Percentiles rank a stretch among this genome's conserved stretches.
These are phyloP conservation scores for Coregonus clupeaformis DNA, from an alignment of 2,113 vertebrate species.

Conservation along the genomic window DNA sequence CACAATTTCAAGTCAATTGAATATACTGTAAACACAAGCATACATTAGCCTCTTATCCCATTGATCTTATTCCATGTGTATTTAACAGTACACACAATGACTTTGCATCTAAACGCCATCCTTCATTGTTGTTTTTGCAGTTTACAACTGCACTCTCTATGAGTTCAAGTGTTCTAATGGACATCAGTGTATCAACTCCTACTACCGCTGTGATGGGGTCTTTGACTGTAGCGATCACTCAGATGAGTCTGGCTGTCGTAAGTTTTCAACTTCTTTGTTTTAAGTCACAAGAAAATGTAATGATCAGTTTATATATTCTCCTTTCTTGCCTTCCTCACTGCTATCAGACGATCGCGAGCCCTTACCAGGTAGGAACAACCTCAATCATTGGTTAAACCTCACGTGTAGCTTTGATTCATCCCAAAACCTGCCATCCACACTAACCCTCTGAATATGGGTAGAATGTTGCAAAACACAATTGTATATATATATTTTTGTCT, in stretches of 20 bases:
- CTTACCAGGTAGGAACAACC: slow-evolving; percentile 90
- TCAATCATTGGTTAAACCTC: slow-evolving; percentile 62
- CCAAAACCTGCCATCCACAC: slow-evolving; percentile 10
- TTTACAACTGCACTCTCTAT: slow-evolving; percentile 87
- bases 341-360: slow-evolving; percentile 86
- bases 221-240: slow-evolving; percentile 92
- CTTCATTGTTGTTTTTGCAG: slow-evolving; percentile 57
- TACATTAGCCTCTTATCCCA: slow-evolving; percentile 35
- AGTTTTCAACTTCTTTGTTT: slow-evolving; percentile 66
- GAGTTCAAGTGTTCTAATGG: slow-evolving; percentile 88
- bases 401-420: slow-evolving; percentile 54
- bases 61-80: slow-evolving; percentile 37
- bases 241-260: slow-evolving; percentile 89
- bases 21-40: slow-evolving; percentile 31
- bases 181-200: slow-evolving; percentile 83
- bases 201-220: slow-evolving; percentile 89
- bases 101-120: slow-evolving; percentile 7
- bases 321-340: slow-evolving; percentile 80
- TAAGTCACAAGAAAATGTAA: too few relatives aligned
- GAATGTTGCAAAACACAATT: slow-evolving; percentile 31
- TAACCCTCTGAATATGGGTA: slow-evolving; percentile 28
- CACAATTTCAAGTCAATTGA: slow-evolving; percentile 29
- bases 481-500: not conserved
- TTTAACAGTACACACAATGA: slow-evolving; percentile 32
- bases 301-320: slow-evolving; percentile 49